phyloP scores from a whole-genome alignment of 2,888 invertebrate species.

The Dryocosmus kuriphilus region DNA sequence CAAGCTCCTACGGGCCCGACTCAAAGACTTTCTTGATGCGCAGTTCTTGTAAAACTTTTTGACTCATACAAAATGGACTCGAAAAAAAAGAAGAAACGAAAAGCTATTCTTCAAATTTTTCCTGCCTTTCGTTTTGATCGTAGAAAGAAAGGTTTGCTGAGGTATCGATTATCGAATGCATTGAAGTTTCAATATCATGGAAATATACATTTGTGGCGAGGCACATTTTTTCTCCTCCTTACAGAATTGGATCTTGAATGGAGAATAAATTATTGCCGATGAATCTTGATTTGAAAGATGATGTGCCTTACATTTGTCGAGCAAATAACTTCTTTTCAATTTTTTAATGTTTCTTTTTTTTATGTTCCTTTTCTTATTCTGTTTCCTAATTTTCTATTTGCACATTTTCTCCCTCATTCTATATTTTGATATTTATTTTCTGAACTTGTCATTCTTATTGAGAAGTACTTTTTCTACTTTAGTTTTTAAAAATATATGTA shows the following conservation, averaged over 20 bases:
- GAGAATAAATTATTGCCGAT: neutral
- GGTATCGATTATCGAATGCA: slow-evolving; percentile 12
- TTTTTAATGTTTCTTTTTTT: too few species aligned
- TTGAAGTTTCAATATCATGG: neutral
- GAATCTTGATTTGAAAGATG: neutral
- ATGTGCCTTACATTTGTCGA: too few species aligned
- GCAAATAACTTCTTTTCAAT: too few species aligned
- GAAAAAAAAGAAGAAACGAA: slow-evolving; percentile 2
- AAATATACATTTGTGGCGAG: slow-evolving; percentile 1
- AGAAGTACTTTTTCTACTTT: too few species aligned
- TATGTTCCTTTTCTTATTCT: too few species aligned
- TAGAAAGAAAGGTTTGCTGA: neutral
- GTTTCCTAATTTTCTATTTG: too few species aligned
- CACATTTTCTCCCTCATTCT: too few species aligned
- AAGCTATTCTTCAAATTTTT: slow-evolving; percentile 30
- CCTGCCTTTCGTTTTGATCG: slow-evolving; percentile 11
- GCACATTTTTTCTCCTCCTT: neutral
- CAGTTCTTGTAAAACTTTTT: slow-evolving; percentile 36
- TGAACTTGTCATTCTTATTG: too few species aligned
- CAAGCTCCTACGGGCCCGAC: slow-evolving; percentile 13
- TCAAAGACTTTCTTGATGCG: slow-evolving; percentile 35
- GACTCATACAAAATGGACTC: slow-evolving; percentile 30
- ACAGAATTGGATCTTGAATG: neutral
- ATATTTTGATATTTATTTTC: too few species aligned
- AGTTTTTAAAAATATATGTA: too few species aligned